Percentiles rank a stretch among this genome's conserved stretches.
Conservation (phyloP, 2,113 vertebrate genomes). For the Setophaga coronata region DNA sequence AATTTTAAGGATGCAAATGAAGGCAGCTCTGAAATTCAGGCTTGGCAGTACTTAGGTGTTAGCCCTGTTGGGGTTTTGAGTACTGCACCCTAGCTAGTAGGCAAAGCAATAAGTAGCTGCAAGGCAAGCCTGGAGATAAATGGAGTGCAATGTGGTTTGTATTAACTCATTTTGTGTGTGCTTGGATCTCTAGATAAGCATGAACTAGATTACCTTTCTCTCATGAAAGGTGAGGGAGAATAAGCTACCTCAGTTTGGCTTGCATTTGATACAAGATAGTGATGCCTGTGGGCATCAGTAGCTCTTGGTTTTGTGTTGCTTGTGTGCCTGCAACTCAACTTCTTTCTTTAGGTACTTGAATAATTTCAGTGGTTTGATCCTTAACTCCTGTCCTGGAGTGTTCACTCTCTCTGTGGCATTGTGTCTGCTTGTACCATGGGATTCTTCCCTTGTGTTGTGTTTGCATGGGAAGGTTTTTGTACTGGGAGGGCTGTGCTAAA, state of each 20-base stretch:
- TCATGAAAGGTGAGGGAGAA: background rate
- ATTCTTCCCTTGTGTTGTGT: background rate
- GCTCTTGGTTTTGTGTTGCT: background rate
- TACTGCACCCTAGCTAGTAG: background rate
- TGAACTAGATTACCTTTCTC: background rate
- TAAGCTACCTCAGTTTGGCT: background rate
- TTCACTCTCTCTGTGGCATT: background rate
- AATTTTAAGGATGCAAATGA: background rate
- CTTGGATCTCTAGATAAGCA: background rate
- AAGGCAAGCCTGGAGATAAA: background rate
- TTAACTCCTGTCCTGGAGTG: background rate
- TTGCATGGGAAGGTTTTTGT: background rate
- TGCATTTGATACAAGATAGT: background rate
- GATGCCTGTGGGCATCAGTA: background rate
- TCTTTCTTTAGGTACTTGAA: background rate
- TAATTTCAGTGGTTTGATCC: background rate
- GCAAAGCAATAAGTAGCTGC: background rate
- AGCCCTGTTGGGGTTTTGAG: background rate
- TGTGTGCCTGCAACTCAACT: background rate
- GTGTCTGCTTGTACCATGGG: background rate
- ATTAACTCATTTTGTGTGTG: background rate
- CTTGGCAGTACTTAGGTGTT: background rate
- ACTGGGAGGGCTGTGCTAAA: background rate
- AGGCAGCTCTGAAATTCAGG: background rate
- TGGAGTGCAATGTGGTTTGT: rapidly evolving